These are phyloP conservation scores for Chaetophractus vellerosus DNA, from an alignment of 2,797 vertebrate species.

Conservation along the genomic window DNA sequence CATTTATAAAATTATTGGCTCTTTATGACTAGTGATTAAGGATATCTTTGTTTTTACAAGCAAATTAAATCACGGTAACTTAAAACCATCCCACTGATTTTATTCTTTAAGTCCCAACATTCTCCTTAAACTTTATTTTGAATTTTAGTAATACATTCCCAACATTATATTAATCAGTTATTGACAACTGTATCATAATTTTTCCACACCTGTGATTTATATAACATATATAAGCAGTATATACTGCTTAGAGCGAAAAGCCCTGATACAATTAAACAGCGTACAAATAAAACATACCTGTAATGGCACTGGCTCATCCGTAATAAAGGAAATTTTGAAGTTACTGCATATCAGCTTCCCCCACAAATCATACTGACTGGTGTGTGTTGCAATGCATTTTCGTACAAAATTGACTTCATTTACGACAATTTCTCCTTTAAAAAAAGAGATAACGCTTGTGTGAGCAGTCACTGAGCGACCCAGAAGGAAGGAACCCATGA, in stretches of 20 bases:
- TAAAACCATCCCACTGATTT: neutral
- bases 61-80: slow-evolving; percentile 10
- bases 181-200: neutral
- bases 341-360: slow-evolving; percentile 99
- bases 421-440: slow-evolving; percentile 97
- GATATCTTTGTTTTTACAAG: slow-evolving; percentile 11
- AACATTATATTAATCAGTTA: neutral
- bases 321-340: slow-evolving; percentile 99
- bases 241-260: neutral
- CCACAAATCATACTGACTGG: slow-evolving; percentile 96
- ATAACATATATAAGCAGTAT: neutral
- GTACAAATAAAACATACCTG: slow-evolving; percentile 91
- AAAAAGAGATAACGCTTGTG: slow-evolving; percentile 55
- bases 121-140: slow-evolving; percentile 43
- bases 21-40: slow-evolving; percentile 8
- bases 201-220: slow-evolving; percentile 22
- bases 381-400: slow-evolving; percentile 96
- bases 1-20: slow-evolving; percentile 4
- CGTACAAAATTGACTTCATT: slow-evolving; percentile 98
- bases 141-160: neutral
- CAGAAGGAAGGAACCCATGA: neutral
- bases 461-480: neutral
- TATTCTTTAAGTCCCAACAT: neutral
- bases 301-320: slow-evolving; percentile 93
- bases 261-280: neutral